A percentile compares a stretch with the other conserved stretches of the same genome.
phyloP scores from a whole-genome alignment of 2,113 vertebrate genomes.

The Eolophus roseicapilla region DNA sequence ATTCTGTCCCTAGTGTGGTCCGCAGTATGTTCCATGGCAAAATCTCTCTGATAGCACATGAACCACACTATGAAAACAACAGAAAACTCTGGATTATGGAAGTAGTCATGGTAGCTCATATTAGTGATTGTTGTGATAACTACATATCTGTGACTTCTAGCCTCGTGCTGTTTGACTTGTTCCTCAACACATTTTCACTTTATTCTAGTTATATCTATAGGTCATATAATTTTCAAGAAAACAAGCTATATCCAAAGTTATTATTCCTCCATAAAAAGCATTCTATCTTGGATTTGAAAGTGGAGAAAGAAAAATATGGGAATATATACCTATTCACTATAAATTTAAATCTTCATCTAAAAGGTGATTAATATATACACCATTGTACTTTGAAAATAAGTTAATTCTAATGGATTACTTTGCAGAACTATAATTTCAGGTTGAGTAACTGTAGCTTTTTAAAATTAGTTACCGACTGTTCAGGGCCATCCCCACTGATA shows the following conservation, averaged over 20 bases:
- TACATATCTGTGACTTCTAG: not conserved
- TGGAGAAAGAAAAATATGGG: not conserved
- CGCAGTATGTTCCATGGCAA: not conserved
- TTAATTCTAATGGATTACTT: not conserved
- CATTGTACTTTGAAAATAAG: not conserved
- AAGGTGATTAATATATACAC: not conserved
- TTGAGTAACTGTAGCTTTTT: not conserved
- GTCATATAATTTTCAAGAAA: not conserved
- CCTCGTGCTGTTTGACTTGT: not conserved
- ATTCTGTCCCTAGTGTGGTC: not conserved
- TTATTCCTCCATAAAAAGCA: not conserved
- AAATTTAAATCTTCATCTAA: not conserved
- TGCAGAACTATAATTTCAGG: not conserved
- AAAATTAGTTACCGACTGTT: slow-evolving; percentile 75
- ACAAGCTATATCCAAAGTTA: not conserved
- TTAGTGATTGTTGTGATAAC: not conserved
- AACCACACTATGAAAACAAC: not conserved
- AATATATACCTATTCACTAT: not conserved
- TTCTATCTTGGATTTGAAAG: not conserved
- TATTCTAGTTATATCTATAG: not conserved
- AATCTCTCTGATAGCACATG: not conserved
- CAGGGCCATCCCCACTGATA: slow-evolving; percentile 76
- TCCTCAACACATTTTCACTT: not conserved
- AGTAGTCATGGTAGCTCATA: not conserved
- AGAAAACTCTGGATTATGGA: not conserved